Evolutionary conservation across 2,113 vertebrate species (phyloP).

Genomic region (Apteryx owenii): DNA sequence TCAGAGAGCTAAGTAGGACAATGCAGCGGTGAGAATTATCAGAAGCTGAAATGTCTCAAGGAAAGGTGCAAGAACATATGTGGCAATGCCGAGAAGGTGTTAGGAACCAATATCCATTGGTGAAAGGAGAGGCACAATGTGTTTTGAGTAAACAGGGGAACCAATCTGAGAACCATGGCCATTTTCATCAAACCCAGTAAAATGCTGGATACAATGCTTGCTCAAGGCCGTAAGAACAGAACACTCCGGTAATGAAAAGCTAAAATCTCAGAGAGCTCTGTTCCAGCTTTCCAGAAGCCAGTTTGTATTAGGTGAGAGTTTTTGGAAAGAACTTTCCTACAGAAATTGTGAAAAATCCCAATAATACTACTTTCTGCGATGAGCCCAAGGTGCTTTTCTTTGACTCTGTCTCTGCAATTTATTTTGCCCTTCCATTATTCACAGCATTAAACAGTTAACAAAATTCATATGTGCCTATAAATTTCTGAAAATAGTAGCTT

Average conservation of each 20-base stretch:
- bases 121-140: neutral
- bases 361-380: neutral
- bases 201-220: neutral
- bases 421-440: neutral
- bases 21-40: neutral
- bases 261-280: neutral
- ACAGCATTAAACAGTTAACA: neutral
- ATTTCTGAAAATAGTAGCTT: neutral
- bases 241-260: neutral
- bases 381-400: neutral
- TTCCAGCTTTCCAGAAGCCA: neutral
- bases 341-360: neutral
- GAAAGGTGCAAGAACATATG: neutral
- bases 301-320: neutral
- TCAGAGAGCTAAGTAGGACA: neutral
- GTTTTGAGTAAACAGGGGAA: neutral
- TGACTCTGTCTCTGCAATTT: neutral
- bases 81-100: neutral
- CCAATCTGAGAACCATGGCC: neutral
- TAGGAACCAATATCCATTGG: neutral
- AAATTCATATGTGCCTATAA: neutral
- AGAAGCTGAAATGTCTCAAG: neutral
- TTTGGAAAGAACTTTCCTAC: neutral
- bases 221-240: neutral
- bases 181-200: fast-evolving